phyloP scores from a whole-genome alignment of 2,797 vertebrate species.

The Graptemys geographica region DNA sequence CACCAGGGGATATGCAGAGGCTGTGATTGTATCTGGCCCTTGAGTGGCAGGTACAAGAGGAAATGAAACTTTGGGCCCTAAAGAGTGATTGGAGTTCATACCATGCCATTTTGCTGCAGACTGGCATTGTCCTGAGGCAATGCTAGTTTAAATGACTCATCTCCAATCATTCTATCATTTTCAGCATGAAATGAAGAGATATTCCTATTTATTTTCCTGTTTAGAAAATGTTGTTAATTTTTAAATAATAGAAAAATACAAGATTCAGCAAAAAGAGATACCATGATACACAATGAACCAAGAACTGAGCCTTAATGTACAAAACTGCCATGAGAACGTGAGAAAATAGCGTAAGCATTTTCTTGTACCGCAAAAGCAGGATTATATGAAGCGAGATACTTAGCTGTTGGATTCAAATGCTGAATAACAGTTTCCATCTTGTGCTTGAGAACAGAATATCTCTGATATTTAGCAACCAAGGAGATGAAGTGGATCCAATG shows the following conservation, averaged over 20 bases:
- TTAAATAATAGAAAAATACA: background rate
- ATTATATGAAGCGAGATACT: background rate
- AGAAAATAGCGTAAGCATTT: background rate
- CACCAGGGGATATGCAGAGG: background rate
- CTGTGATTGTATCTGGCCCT: background rate
- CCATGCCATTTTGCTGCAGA: background rate
- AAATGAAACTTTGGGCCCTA: background rate
- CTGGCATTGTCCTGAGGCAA: background rate
- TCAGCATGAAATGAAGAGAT: background rate
- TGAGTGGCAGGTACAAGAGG: background rate
- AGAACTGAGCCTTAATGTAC: background rate
- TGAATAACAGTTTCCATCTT: background rate
- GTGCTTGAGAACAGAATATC: background rate
- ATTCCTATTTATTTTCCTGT: background rate
- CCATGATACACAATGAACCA: background rate
- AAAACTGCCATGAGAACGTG: background rate
- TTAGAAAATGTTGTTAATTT: background rate
- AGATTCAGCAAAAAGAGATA: background rate
- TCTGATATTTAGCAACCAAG: background rate
- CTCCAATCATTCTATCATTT: background rate
- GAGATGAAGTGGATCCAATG: background rate
- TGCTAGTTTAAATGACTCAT: background rate
- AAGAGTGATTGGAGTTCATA: conserved; percentile 7
- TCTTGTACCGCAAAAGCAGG: background rate
- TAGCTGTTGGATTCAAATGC: background rate